Evolutionary conservation across 1,140 invertebrate genomes (phyloP), one percentile per base, ranked within the genome.

Genomic region (Drosophila parvula): DNA sequence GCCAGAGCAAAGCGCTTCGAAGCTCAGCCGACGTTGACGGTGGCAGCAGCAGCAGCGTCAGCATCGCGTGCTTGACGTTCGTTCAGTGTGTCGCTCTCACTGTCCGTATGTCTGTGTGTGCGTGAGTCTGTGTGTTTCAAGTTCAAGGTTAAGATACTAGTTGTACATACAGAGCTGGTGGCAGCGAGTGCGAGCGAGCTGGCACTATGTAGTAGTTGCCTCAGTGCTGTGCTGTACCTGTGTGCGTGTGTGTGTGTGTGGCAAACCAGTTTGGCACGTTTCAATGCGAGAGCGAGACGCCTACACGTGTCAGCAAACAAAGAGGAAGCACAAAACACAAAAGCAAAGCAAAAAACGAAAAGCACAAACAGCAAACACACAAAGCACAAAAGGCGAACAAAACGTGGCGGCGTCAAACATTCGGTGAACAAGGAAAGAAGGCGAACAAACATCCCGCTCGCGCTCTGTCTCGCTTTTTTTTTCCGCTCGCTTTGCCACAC

Each of bases 121-220:
- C 12, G 44, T 44, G 65, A 69, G 60, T 79, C 78, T 90, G 78
- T 88, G 78, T 90, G 65, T 90, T 90, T 90, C 89, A 90, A 90
- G 89, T 90, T 90, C 89, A 90, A 90, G 89, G 89, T 90, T 90
- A 90, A 90, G 89, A 91, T 90, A 89, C 89, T 84, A 90, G 89
- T 89, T 89, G 84, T 88, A 56, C 62, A 79, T 76, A 61, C 59
- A 55, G 14, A n/a, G 22, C 44, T 55, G 3, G 11, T 9, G 27
- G 18, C 11, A 14, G 34, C 16, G 47, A 32, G 67, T 58, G 56
- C 44, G 30, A 57, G 77, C 32, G 69, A 59, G 74, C 76, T 67
- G 51, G 57, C 69, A 74, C 67, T 43, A 75, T 30, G 47, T 65
- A 69, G 47, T 65, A 69, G 74, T 38, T 77, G 63, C 34, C 74